A percentile compares a stretch with the other conserved stretches of the same genome.
phyloP scores from a whole-genome alignment of 2,888 invertebrate species.

The Cancer borealis region DNA sequence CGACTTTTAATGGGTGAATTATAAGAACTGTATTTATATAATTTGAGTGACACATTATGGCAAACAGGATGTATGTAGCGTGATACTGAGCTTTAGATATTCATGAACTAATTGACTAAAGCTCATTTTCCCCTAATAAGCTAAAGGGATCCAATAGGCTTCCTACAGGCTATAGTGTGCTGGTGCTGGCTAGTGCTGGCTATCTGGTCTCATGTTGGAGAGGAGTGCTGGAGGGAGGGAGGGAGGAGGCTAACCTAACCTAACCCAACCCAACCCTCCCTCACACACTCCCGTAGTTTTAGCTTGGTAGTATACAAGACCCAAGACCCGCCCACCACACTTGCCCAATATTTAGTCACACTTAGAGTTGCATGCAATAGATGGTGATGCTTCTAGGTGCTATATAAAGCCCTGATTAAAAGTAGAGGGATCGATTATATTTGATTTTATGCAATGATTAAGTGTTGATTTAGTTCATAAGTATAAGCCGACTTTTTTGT shows the following conservation, averaged over 20 bases:
- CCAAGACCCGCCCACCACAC: conserved; percentile 46
- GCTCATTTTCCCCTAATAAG: conserved; percentile 69
- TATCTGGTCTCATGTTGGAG: conserved; percentile 74
- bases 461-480: neutral
- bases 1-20: conserved; percentile 46
- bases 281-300: conserved; percentile 67
- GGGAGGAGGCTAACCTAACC: conserved; percentile 59
- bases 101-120: conserved; percentile 62
- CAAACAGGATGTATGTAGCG: conserved; percentile 71
- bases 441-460: neutral
- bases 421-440: conserved; percentile 20
- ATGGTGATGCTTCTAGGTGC: conserved; percentile 38
- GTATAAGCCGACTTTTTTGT: neutral
- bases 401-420: neutral
- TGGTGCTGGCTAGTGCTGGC: conserved; percentile 62
- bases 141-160: conserved; percentile 62
- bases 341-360: conserved; percentile 60
- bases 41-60: conserved; percentile 71
- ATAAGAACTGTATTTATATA: conserved; percentile 56
- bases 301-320: conserved; percentile 67
- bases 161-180: conserved; percentile 74
- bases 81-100: conserved; percentile 71
- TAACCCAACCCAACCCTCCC: conserved; percentile 61
- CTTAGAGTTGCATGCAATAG: conserved; percentile 25
- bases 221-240: conserved; percentile 70